Evolutionary conservation across 2,888 invertebrate genomes (phyloP), one percentile per base, ranked within the genome.

Genomic region (Pammene aurita): DNA sequence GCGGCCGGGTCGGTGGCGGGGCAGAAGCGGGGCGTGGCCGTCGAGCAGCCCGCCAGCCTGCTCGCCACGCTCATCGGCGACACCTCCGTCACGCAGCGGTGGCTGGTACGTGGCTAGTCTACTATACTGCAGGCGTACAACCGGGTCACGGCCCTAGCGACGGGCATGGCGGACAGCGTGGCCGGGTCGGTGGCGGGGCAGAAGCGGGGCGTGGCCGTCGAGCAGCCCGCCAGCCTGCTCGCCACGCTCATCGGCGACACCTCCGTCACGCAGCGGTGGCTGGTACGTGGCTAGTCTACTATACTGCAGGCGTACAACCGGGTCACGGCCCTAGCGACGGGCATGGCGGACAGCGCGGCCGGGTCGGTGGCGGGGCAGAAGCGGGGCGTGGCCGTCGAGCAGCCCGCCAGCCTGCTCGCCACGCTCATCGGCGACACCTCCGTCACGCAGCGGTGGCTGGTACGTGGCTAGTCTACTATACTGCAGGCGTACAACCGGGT

Each of bases 371-470:
- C 98, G 54, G 99, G 99, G 0, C 99, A 99, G 88, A 96, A 96
- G 84, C 94, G 98, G 62, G 98, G 97, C 57, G 98, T 98, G 13
- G 98, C 98, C 80, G 98, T 99, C 10, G 99, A 99, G 85, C 98
- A 98, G 84, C 96, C 97, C 62, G 97, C 96, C 56, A 97, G 98
- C 4, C 90, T 99, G 70, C 94, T 99, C 66, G 98, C 98, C 75
- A 96, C 97, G 82, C 94, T 99, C 68, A 99, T 99, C 75, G 99
- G 99, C 0, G 99, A 99, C 87, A 98, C 98, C 6, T 98, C 98
- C 48, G 99, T 99, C 66, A 99, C 99, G 26, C 99, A 99, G 85
- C 94, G 99, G 80, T 99, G 99, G 99, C 97, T 99, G 94, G 96
- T 97, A 87, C 81, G 94, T 94, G 26, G 26, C 26, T 26, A 26